These are phyloP conservation scores for Hesperia comma DNA, from an alignment of 2,888 invertebrate genomes.

Conservation along the genomic window DNA sequence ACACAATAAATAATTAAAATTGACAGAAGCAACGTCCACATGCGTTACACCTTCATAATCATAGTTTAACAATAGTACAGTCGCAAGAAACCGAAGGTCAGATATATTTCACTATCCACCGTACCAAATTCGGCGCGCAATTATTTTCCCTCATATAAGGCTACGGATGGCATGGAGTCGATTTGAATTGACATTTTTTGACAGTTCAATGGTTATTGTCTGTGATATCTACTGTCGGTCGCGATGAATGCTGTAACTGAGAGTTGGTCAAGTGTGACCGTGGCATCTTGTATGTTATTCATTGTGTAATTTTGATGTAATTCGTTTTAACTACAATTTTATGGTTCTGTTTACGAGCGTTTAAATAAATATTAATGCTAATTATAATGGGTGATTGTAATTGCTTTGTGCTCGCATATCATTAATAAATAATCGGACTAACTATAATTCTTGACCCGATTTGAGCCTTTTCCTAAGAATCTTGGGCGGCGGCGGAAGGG, in stretches of 20 bases:
- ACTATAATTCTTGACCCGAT: too few relatives aligned
- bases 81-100: constrained; percentile 19
- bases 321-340: too few relatives aligned
- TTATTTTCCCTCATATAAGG: constrained; percentile 31
- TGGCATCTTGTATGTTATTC: not conserved
- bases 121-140: constrained; percentile 29
- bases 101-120: constrained; percentile 22
- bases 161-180: constrained; percentile 27
- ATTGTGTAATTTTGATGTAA: too few relatives aligned
- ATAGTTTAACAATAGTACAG: not conserved
- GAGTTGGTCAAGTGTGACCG: constrained; percentile 19
- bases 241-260: constrained; percentile 17
- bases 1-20: too few relatives aligned
- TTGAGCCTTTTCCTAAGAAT: too few relatives aligned
- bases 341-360: too few relatives aligned
- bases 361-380: too few relatives aligned
- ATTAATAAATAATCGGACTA: too few relatives aligned
- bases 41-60: not conserved
- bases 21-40: too few relatives aligned
- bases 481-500: too few relatives aligned
- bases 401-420: too few relatives aligned
- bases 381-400: too few relatives aligned
- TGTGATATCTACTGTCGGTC: constrained; percentile 33
- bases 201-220: constrained; percentile 33
- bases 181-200: constrained; percentile 34